These are phyloP conservation scores for Acrocera orbiculus DNA, from an alignment of 2,888 invertebrate genomes.

Conservation along the genomic window DNA sequence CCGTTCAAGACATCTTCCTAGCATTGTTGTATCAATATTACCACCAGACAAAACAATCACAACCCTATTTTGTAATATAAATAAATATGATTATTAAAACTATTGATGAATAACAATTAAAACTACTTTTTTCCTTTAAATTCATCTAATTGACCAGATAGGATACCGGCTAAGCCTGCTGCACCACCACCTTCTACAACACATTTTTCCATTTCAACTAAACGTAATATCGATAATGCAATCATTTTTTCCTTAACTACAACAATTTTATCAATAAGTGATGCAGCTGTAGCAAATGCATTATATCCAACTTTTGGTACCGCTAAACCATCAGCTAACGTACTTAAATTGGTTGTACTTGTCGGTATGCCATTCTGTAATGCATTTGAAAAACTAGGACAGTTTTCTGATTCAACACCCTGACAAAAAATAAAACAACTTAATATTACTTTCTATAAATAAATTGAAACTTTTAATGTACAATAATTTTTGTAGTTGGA, in stretches of 20 bases:
- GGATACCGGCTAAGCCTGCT: slow-evolving; percentile 64
- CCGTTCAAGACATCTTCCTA: slow-evolving; percentile 73
- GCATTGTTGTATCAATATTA: slow-evolving; percentile 80
- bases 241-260: slow-evolving; percentile 71
- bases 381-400: slow-evolving; percentile 68
- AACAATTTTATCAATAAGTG: slow-evolving; percentile 60
- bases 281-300: slow-evolving; percentile 54
- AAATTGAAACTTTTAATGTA: slow-evolving; percentile 33
- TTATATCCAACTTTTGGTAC: slow-evolving; percentile 79
- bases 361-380: slow-evolving; percentile 50
- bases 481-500: slow-evolving; percentile 70
- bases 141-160: slow-evolving; percentile 64
- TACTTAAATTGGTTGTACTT: slow-evolving; percentile 47
- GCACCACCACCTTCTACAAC: slow-evolving; percentile 88
- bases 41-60: slow-evolving; percentile 73
- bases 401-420: slow-evolving; percentile 87
- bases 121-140: slow-evolving; percentile 58
- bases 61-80: slow-evolving; percentile 37
- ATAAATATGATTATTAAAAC: neutral
- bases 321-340: slow-evolving; percentile 75
- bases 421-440: slow-evolving; percentile 20
- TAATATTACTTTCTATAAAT: neutral
- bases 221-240: slow-evolving; percentile 58
- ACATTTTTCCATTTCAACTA: slow-evolving; percentile 71
- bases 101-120: neutral